Conservation (phyloP, 2,113 vertebrate genomes). For the Notothenia rossii region DNA sequence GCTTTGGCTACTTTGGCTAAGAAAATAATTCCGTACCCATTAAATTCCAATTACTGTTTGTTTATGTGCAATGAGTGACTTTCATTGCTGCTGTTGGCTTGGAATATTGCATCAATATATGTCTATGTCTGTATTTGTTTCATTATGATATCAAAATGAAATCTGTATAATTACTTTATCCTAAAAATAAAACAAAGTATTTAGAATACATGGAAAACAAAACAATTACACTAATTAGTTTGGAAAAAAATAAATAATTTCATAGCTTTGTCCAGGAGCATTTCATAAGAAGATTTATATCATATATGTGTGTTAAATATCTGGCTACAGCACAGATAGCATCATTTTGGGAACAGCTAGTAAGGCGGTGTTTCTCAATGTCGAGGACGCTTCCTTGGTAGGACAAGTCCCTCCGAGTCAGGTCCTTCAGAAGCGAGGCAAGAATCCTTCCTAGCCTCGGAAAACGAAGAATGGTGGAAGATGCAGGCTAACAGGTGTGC, state of each 20-base stretch:
- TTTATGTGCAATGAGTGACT: background rate
- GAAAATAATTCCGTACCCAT: background rate
- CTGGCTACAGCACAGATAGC: background rate
- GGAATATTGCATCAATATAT: background rate
- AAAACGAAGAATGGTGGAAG: too few relatives aligned
- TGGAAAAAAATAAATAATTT: too few relatives aligned
- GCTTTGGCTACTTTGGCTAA: background rate
- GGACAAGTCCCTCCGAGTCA: too few relatives aligned
- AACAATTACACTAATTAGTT: background rate
- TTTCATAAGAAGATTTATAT: background rate
- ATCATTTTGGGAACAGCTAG: too few relatives aligned
- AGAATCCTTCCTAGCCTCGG: too few relatives aligned
- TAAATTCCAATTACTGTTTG: constrained; percentile 1
- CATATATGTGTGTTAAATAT: too few relatives aligned
- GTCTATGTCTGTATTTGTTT: background rate
- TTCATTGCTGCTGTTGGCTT: background rate
- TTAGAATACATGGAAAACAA: background rate
- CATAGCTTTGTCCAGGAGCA: background rate
- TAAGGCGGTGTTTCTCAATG: too few relatives aligned
- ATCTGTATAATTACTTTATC: background rate
- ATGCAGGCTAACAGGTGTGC: too few relatives aligned
- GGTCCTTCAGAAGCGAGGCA: too few relatives aligned
- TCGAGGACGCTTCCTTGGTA: too few relatives aligned
- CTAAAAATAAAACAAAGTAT: background rate
- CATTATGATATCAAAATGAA: background rate